Conservation (phyloP, 2,113 vertebrate genomes). For the Tichodroma muraria region DNA sequence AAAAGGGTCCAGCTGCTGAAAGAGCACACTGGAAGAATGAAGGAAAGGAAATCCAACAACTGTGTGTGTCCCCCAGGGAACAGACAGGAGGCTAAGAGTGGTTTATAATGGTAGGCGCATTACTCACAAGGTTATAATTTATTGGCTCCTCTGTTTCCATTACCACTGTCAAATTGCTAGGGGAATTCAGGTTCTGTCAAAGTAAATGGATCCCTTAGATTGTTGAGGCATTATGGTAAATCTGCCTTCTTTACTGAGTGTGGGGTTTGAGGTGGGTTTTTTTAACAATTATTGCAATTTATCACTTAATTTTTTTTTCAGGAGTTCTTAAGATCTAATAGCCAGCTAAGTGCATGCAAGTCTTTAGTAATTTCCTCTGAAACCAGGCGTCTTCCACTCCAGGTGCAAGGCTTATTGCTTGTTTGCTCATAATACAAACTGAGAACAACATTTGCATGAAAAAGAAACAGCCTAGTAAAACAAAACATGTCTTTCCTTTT, state of each 20-base stretch:
- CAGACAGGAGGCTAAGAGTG: constrained; percentile 28
- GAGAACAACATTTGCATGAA: constrained; percentile 15
- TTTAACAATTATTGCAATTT: background rate
- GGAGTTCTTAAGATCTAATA: background rate
- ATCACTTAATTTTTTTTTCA: background rate
- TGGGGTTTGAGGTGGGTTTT: background rate
- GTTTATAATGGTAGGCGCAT: constrained; percentile 48
- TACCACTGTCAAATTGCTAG: background rate
- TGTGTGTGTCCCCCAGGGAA: background rate
- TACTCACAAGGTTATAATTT: constrained; percentile 54
- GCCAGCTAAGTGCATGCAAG: background rate
- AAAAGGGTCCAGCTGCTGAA: background rate
- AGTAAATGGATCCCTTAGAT: constrained; percentile 38
- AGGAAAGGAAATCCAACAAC: constrained; percentile 9
- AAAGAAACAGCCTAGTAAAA: constrained; percentile 1
- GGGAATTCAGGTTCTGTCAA: constrained; percentile 56
- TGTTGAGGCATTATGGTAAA: constrained; percentile 22
- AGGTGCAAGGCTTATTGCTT: background rate
- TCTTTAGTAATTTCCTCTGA: background rate
- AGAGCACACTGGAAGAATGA: background rate
- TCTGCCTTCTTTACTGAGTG: background rate
- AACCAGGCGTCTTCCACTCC: background rate
- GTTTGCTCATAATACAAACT: background rate
- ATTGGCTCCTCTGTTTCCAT: constrained; percentile 60
- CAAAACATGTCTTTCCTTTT: background rate